These are phyloP conservation scores for Sphaerophoria taeniata DNA, from an alignment of 2,888 invertebrate species.

Conservation along the genomic window DNA sequence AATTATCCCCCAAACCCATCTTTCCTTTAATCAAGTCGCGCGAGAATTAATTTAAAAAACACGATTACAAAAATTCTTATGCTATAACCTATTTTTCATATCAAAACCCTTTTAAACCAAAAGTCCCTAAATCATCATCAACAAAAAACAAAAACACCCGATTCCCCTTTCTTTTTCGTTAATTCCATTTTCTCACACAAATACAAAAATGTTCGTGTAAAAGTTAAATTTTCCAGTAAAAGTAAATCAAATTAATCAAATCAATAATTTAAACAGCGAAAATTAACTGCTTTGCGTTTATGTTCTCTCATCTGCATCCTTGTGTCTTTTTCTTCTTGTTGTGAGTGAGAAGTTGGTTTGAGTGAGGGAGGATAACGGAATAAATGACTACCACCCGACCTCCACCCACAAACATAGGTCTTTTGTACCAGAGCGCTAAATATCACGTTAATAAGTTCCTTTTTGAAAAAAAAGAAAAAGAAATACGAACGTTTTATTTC, in stretches of 20 bases:
- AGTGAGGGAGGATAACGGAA: not conserved
- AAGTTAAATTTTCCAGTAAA: constrained; percentile 51
- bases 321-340: not conserved
- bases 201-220: not conserved
- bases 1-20: no score
- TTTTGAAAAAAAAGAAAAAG: not conserved
- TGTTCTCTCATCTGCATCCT: constrained; percentile 10
- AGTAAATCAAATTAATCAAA: constrained; percentile 61
- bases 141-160: not conserved
- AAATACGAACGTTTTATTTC: constrained; percentile 21
- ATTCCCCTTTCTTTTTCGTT: not conserved
- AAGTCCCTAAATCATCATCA: not conserved
- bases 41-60: no score
- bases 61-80: no score
- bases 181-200: not conserved
- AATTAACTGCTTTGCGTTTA: constrained; percentile 51
- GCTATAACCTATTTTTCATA: no score
- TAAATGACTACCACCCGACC: not conserved
- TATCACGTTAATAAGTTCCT: constrained; percentile 29
- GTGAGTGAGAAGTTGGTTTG: not conserved
- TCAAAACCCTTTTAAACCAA: not conserved
- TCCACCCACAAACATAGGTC: constrained; percentile 1
- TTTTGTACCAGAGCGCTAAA: constrained; percentile 10
- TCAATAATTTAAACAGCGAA: constrained; percentile 70
- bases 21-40: no score